These are phyloP conservation scores for Hyppa rectilinea DNA, from an alignment of 2,888 invertebrate genomes.

Conservation along the genomic window DNA sequence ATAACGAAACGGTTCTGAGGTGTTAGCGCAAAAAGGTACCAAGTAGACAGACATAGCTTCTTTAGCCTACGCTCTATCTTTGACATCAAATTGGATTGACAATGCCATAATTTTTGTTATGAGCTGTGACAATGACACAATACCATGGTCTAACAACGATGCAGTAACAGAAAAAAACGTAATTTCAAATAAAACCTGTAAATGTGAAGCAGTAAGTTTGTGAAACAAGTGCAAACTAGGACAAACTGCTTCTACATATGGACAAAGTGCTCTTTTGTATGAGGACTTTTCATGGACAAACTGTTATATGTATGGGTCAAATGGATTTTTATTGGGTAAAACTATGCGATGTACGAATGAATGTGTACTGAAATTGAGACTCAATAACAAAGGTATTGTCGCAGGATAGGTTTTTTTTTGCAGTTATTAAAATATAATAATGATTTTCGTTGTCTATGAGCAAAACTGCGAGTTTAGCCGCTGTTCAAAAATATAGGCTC, in stretches of 20 bases:
- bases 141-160: not conserved
- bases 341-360: not conserved
- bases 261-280: slow-evolving; percentile 12
- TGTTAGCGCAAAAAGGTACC: too few relatives aligned
- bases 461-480: not conserved
- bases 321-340: slow-evolving; percentile 6
- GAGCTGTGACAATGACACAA: not conserved
- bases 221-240: slow-evolving; percentile 44
- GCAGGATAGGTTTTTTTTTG: not conserved
- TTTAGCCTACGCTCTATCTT: too few relatives aligned
- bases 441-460: too few relatives aligned
- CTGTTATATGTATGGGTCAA: slow-evolving; percentile 8
- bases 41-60: too few relatives aligned
- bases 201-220: slow-evolving; percentile 32
- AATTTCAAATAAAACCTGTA: slow-evolving; percentile 41
- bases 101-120: too few relatives aligned
- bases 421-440: too few relatives aligned
- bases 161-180: slow-evolving; percentile 1
- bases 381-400: not conserved
- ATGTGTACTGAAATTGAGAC: not conserved
- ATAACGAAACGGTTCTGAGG: too few relatives aligned
- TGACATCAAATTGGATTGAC: too few relatives aligned
- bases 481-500: not conserved
- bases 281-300: slow-evolving; percentile 3
- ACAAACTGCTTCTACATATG: slow-evolving; percentile 11